phyloP scores from a whole-genome alignment of 2,113 vertebrate species.

The Excalfactoria chinensis region DNA sequence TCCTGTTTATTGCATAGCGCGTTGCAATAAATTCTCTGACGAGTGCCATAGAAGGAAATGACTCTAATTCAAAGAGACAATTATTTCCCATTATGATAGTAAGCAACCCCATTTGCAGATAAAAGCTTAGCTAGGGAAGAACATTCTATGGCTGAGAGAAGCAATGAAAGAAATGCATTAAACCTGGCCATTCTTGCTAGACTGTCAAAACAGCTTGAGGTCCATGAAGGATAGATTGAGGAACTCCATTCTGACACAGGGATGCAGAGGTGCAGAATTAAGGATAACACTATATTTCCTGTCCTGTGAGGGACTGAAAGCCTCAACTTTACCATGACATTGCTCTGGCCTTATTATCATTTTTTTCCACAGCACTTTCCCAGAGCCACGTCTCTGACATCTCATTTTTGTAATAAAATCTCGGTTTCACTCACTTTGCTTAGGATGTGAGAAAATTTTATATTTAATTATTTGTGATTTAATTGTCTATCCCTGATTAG shows the following conservation, averaged over 20 bases:
- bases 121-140: neutral
- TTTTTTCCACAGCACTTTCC: neutral
- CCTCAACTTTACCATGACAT: neutral
- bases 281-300: neutral
- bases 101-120: neutral
- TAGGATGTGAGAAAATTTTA: neutral
- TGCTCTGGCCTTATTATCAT: neutral
- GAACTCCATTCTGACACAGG: neutral
- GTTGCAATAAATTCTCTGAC: neutral
- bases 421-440: neutral
- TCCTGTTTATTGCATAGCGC: neutral
- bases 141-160: neutral
- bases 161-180: neutral
- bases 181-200: neutral
- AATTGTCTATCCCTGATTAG: neutral
- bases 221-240: neutral
- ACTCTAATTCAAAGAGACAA: neutral
- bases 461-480: neutral
- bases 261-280: neutral
- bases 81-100: neutral
- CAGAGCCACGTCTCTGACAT: neutral
- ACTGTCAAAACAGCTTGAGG: neutral
- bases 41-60: neutral
- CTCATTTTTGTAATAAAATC: conserved; percentile 1
- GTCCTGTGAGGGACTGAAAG: neutral